phyloP scores from a whole-genome alignment of 2,113 vertebrate genomes.

The Microtus oregoni region DNA sequence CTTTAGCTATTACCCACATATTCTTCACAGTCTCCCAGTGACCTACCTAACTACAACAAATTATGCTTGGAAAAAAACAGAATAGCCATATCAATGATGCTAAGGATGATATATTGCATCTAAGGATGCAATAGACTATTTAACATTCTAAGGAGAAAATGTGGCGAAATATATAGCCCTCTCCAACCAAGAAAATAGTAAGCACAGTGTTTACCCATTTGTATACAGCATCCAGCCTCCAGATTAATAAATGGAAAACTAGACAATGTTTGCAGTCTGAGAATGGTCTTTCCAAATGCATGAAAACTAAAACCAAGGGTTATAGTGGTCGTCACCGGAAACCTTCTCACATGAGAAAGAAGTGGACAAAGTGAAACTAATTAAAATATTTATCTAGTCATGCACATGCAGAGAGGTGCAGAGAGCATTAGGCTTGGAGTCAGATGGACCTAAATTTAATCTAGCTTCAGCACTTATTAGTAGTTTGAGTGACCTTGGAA shows the following conservation, averaged over 20 bases:
- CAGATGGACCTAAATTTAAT: conserved; percentile 61
- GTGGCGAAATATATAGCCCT: background rate
- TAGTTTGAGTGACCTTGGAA: conserved; percentile 48
- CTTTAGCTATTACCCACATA: background rate
- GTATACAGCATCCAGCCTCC: background rate
- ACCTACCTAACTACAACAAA: background rate
- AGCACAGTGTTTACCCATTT: background rate
- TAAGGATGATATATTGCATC: background rate
- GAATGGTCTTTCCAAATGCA: conserved; percentile 43
- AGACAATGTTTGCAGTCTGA: background rate
- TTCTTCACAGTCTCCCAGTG: background rate
- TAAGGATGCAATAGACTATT: background rate
- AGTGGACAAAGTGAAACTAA: conserved; percentile 60
- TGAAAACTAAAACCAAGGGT: conserved; percentile 42
- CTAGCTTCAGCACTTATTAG: conserved; percentile 42
- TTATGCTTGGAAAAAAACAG: background rate
- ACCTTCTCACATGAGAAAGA: conserved; percentile 3
- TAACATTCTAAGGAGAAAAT: background rate
- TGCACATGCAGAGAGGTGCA: conserved; percentile 39
- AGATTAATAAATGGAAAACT: conserved; percentile 24
- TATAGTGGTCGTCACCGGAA: conserved; percentile 21
- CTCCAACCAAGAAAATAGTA: background rate
- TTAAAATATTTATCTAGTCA: conserved; percentile 71
- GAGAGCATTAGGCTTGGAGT: conserved; percentile 42
- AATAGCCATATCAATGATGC: background rate